Evolutionary conservation across 1,140 invertebrate genomes (phyloP), one percentile per base, ranked within the genome.

Genomic region (Colletes gigas): DNA sequence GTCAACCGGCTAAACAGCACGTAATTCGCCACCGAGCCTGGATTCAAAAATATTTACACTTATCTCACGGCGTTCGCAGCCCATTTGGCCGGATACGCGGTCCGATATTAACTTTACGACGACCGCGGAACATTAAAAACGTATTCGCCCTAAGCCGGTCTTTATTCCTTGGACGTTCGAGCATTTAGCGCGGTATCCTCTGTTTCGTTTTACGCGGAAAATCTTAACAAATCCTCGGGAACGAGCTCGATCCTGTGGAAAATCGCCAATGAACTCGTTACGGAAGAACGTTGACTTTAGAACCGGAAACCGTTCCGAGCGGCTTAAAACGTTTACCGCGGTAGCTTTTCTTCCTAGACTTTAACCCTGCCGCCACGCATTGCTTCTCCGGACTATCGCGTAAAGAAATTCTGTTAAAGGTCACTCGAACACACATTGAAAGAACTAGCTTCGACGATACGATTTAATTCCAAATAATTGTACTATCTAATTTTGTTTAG

Each of bases 241-340:
- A 54, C 60, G 71, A 83, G 57, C 57, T 80, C 59, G 72, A 77
- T 80, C 66, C 41, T 63, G 39, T 78, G 57, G 39, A 79, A 77
- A 62, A 75, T 59, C 50, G 59, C 59, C 65, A 62, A 83, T 78
- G 70, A 83, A 83, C 78, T 69, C 55, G 52, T 83, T 39, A 47
- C 44, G 47, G 70, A 70, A 70, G 73, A 80, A 77, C 67, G 75
- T 82, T 71, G 67, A 68, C 63, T 74, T 41, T 39, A 14, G 47
- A 54, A 68, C n/a, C 55, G 68, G 8, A 59, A 50, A 68, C 47
- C 73, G 54, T 71, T 67, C 55, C 12, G 41, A 59, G 41, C 69
- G 60, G 54, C 69, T 86, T 47, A 30, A 30, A 30, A 30, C 30
- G 30, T 30, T 30, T 30, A 30, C 30, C 30, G 30, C 30, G 30